These are phyloP conservation scores for Psilanteris sp. DNA, from an alignment of 1,140 invertebrate genomes.

Conservation along the genomic window DNA sequence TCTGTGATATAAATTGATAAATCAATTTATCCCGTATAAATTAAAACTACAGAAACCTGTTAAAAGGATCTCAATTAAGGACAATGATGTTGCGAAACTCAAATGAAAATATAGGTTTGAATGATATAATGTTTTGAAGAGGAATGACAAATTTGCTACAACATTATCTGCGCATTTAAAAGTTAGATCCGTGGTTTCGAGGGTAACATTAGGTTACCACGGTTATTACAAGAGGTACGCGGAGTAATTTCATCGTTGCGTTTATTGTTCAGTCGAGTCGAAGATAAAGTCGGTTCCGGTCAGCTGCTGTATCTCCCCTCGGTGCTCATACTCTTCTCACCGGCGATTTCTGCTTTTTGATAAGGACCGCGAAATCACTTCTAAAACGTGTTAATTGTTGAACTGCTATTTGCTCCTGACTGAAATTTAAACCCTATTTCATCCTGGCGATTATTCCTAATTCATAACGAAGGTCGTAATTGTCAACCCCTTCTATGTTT, in stretches of 20 bases:
- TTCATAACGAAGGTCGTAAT: too few relatives aligned
- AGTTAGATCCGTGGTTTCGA: conserved; percentile 57
- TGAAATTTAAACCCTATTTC: conserved; percentile 24
- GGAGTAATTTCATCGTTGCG: conserved; percentile 44
- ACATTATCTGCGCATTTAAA: conserved; percentile 38
- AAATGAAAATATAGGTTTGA: too few relatives aligned
- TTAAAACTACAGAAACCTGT: too few relatives aligned
- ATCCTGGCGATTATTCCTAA: conserved; percentile 7
- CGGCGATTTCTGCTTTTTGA: conserved; percentile 45
- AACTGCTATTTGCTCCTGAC: conserved; percentile 11
- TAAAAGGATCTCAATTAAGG: too few relatives aligned
- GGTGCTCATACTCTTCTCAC: neutral
- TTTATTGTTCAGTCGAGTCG: conserved; percentile 52
- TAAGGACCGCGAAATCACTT: conserved; percentile 39
- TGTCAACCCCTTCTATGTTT: too few relatives aligned
- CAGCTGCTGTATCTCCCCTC: conserved; percentile 19
- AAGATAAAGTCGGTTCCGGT: conserved; percentile 50
- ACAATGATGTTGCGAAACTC: too few relatives aligned
- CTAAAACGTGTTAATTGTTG: conserved; percentile 41
- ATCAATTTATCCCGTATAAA: too few relatives aligned
- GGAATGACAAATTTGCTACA: conserved; percentile 22
- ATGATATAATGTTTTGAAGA: conserved; percentile 11
- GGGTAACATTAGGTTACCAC: conserved; percentile 44
- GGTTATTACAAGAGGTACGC: conserved; percentile 46
- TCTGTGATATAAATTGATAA: too few relatives aligned